phyloP scores from a whole-genome alignment of 1,140 invertebrate genomes.

The Magallana gigas region DNA sequence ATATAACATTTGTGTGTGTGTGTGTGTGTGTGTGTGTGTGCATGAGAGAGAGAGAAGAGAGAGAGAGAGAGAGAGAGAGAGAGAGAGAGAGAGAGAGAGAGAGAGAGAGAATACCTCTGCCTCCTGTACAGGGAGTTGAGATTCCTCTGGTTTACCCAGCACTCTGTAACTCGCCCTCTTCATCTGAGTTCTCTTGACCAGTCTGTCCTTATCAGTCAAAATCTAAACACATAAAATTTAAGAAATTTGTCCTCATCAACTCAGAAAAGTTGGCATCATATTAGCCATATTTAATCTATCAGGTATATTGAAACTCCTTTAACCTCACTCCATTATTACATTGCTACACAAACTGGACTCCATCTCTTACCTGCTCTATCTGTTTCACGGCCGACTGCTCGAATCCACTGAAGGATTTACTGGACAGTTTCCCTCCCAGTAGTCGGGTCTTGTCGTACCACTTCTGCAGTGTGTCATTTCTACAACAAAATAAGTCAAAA shows the following conservation, averaged over 20 bases:
- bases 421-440: constrained; percentile 78
- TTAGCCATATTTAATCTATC: no score
- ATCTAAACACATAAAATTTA: constrained; percentile 78
- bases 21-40: no score
- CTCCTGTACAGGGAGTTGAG: constrained; percentile 28
- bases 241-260: no score
- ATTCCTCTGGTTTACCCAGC: constrained; percentile 80
- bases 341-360: no score
- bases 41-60: no score
- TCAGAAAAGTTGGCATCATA: no score
- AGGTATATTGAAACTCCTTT: no score
- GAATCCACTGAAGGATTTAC: constrained; percentile 84
- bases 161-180: constrained; percentile 88
- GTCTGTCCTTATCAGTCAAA: constrained; percentile 87
- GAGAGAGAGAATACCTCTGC: background rate
- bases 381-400: constrained; percentile 90
- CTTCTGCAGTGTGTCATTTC: constrained; percentile 85
- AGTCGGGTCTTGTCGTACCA: constrained; percentile 95
- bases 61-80: no score
- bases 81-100: background rate
- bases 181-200: constrained; percentile 89
- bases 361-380: constrained; percentile 85
- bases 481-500: constrained; percentile 50
- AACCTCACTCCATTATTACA: no score
- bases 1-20: no score